Base-by-base conservation (phyloP, 2,113 vertebrate species). In the Orcinus orca region DNA sequence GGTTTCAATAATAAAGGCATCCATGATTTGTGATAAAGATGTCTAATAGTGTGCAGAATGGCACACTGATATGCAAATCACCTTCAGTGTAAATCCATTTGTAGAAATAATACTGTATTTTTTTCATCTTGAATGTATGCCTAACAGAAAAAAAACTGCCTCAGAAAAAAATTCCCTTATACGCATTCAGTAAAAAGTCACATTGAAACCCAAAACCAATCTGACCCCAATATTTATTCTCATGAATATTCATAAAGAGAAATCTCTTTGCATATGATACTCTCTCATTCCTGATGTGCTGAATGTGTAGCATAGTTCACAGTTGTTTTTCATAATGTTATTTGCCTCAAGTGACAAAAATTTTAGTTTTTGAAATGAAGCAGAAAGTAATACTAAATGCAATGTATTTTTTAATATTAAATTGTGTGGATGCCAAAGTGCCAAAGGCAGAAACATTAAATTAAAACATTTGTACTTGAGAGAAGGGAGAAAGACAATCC, bases 401-500 rank as follows among this genome's bases (percentile, higher is more conserved):
- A 94, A 47, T 84, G 65, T 8, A 38, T 65, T 53, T 90, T 53
- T n/a, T 87, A 68, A 88, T 77, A 76, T 58, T 97, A 88, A 95
- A 96, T 93, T 50, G 8, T 79, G 12, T 90, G 25, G 6, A 58
- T 47, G 2, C 60, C n/a, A 76, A 90, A 74, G 36, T 6, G 0
- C 70, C n/a, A 70, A 92, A 74, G 36, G 74, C 47, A 87, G 41
- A 90, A 94, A 87, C 36, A 3, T 83, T 92, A 83, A 97, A 94
- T 89, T 67, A 95, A 97, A 90, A 77, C 41, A 74, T 17, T 88
- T 86, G 36, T 36, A 81, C 18, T 84, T 84, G 41, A 90, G 29
- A 88, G n/a, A 89, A 86, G 15, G 5, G 31, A 31, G 21, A 93
- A 95, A 67, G 3, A 41, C 0, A 84, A 85, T 70, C 38, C 86